Evolutionary conservation across 2,113 vertebrate genomes (phyloP), one percentile per base, ranked within the genome.

Genomic region (Oxyruncus cristatus): DNA sequence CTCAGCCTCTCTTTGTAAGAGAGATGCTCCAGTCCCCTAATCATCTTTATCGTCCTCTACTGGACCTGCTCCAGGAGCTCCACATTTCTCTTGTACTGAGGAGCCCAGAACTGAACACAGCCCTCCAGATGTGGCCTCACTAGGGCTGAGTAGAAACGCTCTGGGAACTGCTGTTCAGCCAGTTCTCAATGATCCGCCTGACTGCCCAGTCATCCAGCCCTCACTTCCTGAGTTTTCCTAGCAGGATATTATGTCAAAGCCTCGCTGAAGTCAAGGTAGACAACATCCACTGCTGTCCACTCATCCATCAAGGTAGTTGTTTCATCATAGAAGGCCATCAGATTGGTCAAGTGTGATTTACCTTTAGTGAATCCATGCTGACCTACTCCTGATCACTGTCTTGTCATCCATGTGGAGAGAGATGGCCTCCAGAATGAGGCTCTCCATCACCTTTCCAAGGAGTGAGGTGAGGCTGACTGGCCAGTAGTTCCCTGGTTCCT

Each of bases 51-150:
- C 46, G 14, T 30, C 9, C n/a, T 75, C 14, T 2, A 7, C 14
- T 47, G 0, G 0, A 75, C 46, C 47, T 2, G 3, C 11, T 75
- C 28, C 39, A 17, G 44, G 33, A 59, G 5, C 70, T 59, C 33
- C 46, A n/a, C 4, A 5, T 52, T 30, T 68, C 28, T n/a, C 44
- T 26, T 46, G 33, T 21, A 22, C 33, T 68, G 20, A 46, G 20
- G 39, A 82, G 20, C 1, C 9, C n/a, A 14, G 46, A 89, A 47
- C n/a, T 47, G n/a, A 17, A 18, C 6, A 68, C 39, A 47, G 39
- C n/a, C 41, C 11, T 39, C 39, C 46, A 68, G 39, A 41, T 41
- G 12, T 47, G 62, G 46, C 24, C 46, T 75, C 30, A 75, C 16
- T 17, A 46, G 15, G 24, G 9, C 46, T 42, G 39, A 42, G 28